A percentile compares a stretch with the other conserved stretches of the same genome.
Conservation (phyloP, 2,113 vertebrate species). For the Clinocottus analis region DNA sequence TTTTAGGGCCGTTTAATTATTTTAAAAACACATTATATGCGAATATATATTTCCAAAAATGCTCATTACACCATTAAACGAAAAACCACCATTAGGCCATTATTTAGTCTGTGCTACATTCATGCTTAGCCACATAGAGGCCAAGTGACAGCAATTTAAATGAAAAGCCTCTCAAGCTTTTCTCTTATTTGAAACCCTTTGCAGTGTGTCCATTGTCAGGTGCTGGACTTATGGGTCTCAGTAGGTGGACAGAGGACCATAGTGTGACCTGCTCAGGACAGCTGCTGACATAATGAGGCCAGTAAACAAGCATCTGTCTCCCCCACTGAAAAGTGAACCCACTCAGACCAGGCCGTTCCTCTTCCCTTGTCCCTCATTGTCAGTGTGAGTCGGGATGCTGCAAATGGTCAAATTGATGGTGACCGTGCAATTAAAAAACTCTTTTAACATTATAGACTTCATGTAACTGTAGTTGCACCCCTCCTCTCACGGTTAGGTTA, state of each 20-base stretch:
- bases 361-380: conserved; percentile 59
- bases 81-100: neutral
- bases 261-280: conserved; percentile 80
- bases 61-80: conserved; percentile 3
- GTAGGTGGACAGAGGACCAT: conserved; percentile 79
- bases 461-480: neutral
- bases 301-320: conserved; percentile 85
- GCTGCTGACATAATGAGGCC: conserved; percentile 86
- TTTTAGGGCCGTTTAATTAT: neutral
- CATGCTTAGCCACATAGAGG: conserved; percentile 2
- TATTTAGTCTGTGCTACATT: conserved; percentile 17
- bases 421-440: conserved; percentile 20
- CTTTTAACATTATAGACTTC: conserved; percentile 3
- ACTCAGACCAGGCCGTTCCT: conserved; percentile 61
- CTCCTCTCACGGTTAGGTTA: neutral
- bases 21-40: neutral
- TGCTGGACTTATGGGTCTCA: conserved; percentile 69
- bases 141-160: conserved; percentile 61
- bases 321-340: conserved; percentile 63
- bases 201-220: conserved; percentile 60
- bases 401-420: conserved; percentile 54
- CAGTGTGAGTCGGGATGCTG: conserved; percentile 27
- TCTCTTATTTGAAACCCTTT: conserved; percentile 45
- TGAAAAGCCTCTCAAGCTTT: conserved; percentile 52
- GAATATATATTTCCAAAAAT: neutral